phyloP scores from a whole-genome alignment of 2,797 vertebrate genomes.

The Gallinago solitaria region DNA sequence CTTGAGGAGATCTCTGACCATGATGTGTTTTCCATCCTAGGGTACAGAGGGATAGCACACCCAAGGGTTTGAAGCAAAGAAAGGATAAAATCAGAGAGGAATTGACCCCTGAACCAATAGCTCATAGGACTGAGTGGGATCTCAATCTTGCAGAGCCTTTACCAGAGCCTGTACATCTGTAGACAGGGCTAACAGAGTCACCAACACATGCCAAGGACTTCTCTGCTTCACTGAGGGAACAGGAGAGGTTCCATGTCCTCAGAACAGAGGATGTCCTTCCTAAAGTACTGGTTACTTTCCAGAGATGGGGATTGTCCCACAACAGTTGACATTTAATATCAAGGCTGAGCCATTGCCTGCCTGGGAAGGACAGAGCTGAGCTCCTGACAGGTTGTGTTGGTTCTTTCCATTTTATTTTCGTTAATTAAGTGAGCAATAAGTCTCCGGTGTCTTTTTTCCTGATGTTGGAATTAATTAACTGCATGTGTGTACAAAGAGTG shows the following conservation, averaged over 20 bases:
- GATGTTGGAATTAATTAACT: not conserved
- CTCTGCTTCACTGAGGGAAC: not conserved
- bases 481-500: not conserved
- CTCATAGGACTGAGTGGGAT: not conserved
- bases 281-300: not conserved
- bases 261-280: not conserved
- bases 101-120: not conserved
- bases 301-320: not conserved
- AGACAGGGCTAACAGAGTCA: not conserved
- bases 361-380: not conserved
- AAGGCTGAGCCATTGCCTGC: not conserved
- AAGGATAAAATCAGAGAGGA: not conserved
- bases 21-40: not conserved
- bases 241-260: not conserved
- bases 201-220: not conserved
- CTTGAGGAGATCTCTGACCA: not conserved
- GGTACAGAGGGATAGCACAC: not conserved
- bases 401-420: not conserved
- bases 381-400: not conserved
- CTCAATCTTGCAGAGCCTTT: not conserved
- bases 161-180: not conserved
- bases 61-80: not conserved
- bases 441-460: not conserved
- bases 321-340: not conserved
- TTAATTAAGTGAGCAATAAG: not conserved